phyloP scores from a whole-genome alignment of 2,113 vertebrate genomes.

The Misgurnus mizolepis region DNA sequence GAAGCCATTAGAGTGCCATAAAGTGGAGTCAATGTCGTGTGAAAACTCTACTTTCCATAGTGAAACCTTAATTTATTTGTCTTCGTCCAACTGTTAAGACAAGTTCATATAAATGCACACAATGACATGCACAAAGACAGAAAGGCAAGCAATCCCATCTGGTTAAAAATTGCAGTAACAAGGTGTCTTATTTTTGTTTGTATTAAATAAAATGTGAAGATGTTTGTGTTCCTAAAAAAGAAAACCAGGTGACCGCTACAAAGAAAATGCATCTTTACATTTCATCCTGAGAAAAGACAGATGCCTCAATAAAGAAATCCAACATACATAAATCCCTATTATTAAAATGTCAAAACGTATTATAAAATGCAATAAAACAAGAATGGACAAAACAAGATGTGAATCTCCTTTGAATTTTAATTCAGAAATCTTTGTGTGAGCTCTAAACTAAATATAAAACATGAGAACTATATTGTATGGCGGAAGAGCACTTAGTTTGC shows the following conservation, averaged over 20 bases:
- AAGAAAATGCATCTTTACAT: background rate
- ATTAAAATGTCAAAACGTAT: too few species aligned
- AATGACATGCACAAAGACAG: background rate
- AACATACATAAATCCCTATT: background rate
- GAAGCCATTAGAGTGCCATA: constrained; percentile 65
- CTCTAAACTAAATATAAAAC: too few species aligned
- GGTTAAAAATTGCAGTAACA: background rate
- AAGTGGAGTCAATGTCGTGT: constrained; percentile 70
- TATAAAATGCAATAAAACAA: too few species aligned
- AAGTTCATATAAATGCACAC: constrained; percentile 13
- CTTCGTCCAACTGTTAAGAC: constrained; percentile 52
- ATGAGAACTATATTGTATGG: too few species aligned
- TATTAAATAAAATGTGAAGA: background rate
- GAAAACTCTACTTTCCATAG: constrained; percentile 62
- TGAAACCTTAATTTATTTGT: constrained; percentile 60
- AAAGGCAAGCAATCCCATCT: background rate
- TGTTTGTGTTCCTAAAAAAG: background rate
- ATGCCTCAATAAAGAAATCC: background rate
- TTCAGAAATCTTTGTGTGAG: too few species aligned
- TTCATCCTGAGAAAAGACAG: background rate
- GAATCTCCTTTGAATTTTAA: too few species aligned
- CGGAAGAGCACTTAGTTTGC: too few species aligned
- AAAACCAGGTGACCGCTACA: too few species aligned
- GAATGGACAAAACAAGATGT: too few species aligned
- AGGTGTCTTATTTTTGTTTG: background rate